Conservation (phyloP, 1,140 invertebrate species). For the Caenorhabditis latens region DNA sequence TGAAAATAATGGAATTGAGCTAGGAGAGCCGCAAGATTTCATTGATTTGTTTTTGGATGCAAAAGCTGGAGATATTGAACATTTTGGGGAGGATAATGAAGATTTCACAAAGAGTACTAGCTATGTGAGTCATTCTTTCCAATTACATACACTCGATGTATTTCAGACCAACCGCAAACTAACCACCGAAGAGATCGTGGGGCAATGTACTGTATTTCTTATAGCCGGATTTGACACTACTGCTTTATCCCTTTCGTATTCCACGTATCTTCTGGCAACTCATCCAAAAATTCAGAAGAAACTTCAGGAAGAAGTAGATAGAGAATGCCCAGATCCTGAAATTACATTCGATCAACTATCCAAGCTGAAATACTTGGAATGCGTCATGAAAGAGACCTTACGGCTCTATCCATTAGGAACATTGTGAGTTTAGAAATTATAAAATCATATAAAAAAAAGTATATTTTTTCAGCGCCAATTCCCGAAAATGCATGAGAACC, state of each 20-base stretch:
- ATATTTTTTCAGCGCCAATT: not conserved
- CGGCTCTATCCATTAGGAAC: constrained; percentile 72
- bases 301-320: constrained; percentile 81
- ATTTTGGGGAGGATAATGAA: constrained; percentile 53
- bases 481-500: constrained; percentile 13
- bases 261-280: constrained; percentile 83
- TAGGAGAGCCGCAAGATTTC: constrained; percentile 65
- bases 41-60: constrained; percentile 72
- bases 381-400: constrained; percentile 73
- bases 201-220: constrained; percentile 79
- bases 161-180: constrained; percentile 70
- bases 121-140: not conserved
- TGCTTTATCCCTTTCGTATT: constrained; percentile 83
- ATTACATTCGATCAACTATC: constrained; percentile 72
- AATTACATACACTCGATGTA: not conserved
- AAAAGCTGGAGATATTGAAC: constrained; percentile 56
- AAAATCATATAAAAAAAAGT: not conserved
- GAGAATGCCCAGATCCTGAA: constrained; percentile 75
- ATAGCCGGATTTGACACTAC: constrained; percentile 84
- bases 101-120: constrained; percentile 34
- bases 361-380: constrained; percentile 72
- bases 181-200: constrained; percentile 79
- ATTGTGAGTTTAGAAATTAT: constrained; percentile 58
- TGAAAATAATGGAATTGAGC: not conserved
- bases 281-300: constrained; percentile 82